Base-by-base conservation (phyloP, 2,888 invertebrate genomes). In the Scrobipalpa atriplicella region DNA sequence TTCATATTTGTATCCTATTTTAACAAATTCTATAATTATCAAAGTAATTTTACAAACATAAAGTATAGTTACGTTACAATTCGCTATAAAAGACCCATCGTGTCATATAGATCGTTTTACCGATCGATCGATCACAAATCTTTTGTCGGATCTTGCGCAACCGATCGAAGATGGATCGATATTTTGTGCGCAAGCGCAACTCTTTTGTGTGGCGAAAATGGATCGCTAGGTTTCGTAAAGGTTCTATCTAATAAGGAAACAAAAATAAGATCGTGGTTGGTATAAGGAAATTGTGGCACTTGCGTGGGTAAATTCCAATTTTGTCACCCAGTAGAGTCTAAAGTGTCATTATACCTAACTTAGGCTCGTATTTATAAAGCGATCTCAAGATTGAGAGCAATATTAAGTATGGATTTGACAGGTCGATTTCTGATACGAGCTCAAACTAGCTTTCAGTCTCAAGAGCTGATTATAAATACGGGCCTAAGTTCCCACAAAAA, bases 101-200 rank as follows among this genome's bases (percentile, higher is more conserved):
- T 21, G 54, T 54, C 21, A 21, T 54, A 21, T 29, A 6, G 21
- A 29, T 56, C 29, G 29, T 21, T 29, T 29, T 56, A 56, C 10
- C 21, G 54, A 56, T 56, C 54, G 2, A 56, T 56, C 29, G 21
- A 56, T 56, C 54, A 21, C 7, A 21, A 29, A 56, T 56, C 54
- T 56, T 11, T 56, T 56, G 54, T 56, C 21, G 21, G 21, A 56
- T 56, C 47, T 56, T 56, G 21, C 54, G 54, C 54, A 21, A 56
- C 21, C 54, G 29, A 56, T 56, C 54, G 54, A 7, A 56, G 54
- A 29, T 56, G 54, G 54, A 56, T 56, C 54, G 11, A 29, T 10
- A 21, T 29, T 10, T 21, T 21, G 16, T 47, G 47, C 47, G 47
- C 8, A 47, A 16, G 47, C 47, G 29, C 54, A 56, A 56, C 54